phyloP scores from a whole-genome alignment of 2,888 invertebrate genomes.

The Dioctria rufipes region DNA sequence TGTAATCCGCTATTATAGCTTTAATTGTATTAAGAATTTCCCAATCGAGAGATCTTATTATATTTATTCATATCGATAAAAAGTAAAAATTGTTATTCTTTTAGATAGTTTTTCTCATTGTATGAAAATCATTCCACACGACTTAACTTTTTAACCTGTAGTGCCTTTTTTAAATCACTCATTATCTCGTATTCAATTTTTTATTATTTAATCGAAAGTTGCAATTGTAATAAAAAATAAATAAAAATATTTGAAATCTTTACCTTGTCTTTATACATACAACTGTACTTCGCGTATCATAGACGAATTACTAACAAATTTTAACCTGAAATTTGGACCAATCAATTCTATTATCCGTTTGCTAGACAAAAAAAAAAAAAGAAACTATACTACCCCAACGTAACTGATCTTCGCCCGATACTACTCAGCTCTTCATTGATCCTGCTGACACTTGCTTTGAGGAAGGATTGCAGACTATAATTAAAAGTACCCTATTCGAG shows the following conservation, averaged over 20 bases:
- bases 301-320: too few relatives aligned
- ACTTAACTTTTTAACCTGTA: conserved; percentile 41
- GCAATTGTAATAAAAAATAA: conserved; percentile 30
- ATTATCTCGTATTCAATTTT: conserved; percentile 29
- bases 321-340: too few relatives aligned
- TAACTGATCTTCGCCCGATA: too few relatives aligned
- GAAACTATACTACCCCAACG: too few relatives aligned
- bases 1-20: conserved; percentile 15
- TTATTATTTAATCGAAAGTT: conserved; percentile 32
- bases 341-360: too few relatives aligned
- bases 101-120: conserved; percentile 28
- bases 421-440: too few relatives aligned
- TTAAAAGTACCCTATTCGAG: too few relatives aligned
- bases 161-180: conserved; percentile 45
- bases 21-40: conserved; percentile 15
- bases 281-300: too few relatives aligned
- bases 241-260: neutral
- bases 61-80: neutral
- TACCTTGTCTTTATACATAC: neutral
- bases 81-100: neutral
- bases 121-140: conserved; percentile 34
- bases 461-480: too few relatives aligned
- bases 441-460: too few relatives aligned
- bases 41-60: neutral
- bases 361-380: too few relatives aligned